Percentiles rank a stretch among this genome's conserved stretches.
phyloP scores from a whole-genome alignment of 1,140 invertebrate species.

The Nylanderia fulva region DNA sequence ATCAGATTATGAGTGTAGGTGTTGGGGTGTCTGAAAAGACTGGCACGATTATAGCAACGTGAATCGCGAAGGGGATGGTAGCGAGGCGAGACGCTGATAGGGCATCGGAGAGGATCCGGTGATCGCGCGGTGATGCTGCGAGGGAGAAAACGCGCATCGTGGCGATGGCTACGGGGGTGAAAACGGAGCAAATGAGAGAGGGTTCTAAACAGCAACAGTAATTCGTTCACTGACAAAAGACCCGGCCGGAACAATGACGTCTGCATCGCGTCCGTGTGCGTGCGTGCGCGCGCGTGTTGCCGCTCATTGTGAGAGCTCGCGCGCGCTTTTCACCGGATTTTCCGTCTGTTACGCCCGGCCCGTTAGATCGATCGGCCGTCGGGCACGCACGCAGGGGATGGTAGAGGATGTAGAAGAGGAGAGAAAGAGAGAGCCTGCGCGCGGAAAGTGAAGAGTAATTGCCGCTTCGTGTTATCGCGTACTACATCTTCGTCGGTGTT shows the following conservation, averaged over 20 bases:
- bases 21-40: too few relatives aligned
- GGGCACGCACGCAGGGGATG: conserved; percentile 46
- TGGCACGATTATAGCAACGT: neutral
- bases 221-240: conserved; percentile 79
- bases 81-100: neutral
- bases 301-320: conserved; percentile 53
- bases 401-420: neutral
- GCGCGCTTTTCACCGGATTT: conserved; percentile 70
- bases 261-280: conserved; percentile 49
- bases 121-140: conserved; percentile 44
- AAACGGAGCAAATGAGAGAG: conserved; percentile 37
- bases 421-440: conserved; percentile 7
- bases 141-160: conserved; percentile 14
- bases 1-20: conserved; percentile 63
- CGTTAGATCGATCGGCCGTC: conserved; percentile 70
- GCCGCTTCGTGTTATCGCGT: conserved; percentile 66
- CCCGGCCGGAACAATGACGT: conserved; percentile 78
- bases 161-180: neutral
- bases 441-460: conserved; percentile 67
- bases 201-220: conserved; percentile 76
- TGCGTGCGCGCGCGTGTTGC: conserved; percentile 10
- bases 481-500: conserved; percentile 59
- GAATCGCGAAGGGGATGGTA: neutral
- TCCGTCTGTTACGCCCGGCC: conserved; percentile 64
- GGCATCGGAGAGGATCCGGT: neutral